These are phyloP conservation scores for Chaetops frenatus DNA, from an alignment of 2,113 vertebrate genomes.

Conservation along the genomic window DNA sequence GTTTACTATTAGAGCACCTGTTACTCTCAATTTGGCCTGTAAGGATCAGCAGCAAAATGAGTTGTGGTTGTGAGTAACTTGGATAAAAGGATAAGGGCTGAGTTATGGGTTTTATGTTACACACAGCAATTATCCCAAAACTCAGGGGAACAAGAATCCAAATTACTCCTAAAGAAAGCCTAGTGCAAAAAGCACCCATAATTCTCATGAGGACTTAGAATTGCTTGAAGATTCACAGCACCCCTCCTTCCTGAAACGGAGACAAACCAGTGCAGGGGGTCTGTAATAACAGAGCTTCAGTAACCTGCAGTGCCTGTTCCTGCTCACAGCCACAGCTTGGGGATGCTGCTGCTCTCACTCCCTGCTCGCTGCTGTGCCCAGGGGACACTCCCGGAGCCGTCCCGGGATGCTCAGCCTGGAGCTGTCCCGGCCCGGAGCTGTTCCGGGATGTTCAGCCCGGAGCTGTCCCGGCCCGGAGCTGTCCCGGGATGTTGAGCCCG, in stretches of 20 bases:
- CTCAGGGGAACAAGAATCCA: too few relatives aligned
- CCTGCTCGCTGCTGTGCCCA: neutral
- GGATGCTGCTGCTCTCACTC: fast-evolving
- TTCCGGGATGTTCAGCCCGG: neutral
- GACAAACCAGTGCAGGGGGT: fast-evolving
- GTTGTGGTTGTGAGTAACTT: fast-evolving
- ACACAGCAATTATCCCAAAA: neutral
- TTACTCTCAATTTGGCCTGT: fast-evolving
- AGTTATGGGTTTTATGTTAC: neutral
- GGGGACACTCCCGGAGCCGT: neutral
- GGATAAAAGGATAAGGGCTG: neutral
- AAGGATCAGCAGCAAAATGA: neutral
- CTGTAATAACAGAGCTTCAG: fast-evolving
- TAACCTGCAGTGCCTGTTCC: neutral
- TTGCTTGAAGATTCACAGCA: too few relatives aligned
- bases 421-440: neutral
- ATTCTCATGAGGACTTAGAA: fast-evolving
- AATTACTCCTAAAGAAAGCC: neutral
- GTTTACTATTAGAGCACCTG: neutral
- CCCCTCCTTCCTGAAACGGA: fast-evolving
- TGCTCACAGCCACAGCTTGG: fast-evolving
- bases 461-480: neutral
- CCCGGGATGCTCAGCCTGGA: fast-evolving
- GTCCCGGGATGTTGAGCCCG: neutral
- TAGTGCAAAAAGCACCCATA: fast-evolving